phyloP scores from a whole-genome alignment of 2,888 invertebrate species.

The Pristionchus mayeri region DNA sequence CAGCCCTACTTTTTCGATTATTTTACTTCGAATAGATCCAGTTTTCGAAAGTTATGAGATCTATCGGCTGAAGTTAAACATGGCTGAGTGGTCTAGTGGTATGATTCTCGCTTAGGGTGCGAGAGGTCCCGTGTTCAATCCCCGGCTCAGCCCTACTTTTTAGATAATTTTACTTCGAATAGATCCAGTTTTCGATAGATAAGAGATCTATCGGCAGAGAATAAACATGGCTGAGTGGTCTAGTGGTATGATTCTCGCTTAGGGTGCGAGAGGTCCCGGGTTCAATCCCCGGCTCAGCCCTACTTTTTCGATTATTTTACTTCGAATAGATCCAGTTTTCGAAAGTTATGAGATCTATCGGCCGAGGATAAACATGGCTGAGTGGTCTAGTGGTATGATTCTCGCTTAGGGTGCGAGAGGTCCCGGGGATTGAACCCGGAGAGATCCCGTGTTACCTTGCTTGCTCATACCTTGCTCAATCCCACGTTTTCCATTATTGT shows the following conservation, averaged over 20 bases:
- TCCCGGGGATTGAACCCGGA: slow-evolving; percentile 76
- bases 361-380: slow-evolving; percentile 51
- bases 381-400: slow-evolving; percentile 77
- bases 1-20: slow-evolving; percentile 56
- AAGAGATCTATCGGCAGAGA: no score
- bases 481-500: slow-evolving; percentile 35
- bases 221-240: neutral
- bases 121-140: no score
- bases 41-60: no score
- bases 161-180: no score
- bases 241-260: slow-evolving; percentile 38
- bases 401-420: slow-evolving; percentile 77
- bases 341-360: neutral
- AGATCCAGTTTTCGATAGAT: no score
- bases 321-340: no score
- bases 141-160: no score
- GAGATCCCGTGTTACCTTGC: no score
- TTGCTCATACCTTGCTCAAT: slow-evolving; percentile 70
- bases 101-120: no score
- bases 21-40: no score
- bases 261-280: slow-evolving; percentile 38
- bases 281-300: slow-evolving; percentile 38
- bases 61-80: no score
- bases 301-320: neutral
- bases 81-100: no score